Conservation (phyloP, 2,888 invertebrate species). For the Ectropis crepuscularia region DNA sequence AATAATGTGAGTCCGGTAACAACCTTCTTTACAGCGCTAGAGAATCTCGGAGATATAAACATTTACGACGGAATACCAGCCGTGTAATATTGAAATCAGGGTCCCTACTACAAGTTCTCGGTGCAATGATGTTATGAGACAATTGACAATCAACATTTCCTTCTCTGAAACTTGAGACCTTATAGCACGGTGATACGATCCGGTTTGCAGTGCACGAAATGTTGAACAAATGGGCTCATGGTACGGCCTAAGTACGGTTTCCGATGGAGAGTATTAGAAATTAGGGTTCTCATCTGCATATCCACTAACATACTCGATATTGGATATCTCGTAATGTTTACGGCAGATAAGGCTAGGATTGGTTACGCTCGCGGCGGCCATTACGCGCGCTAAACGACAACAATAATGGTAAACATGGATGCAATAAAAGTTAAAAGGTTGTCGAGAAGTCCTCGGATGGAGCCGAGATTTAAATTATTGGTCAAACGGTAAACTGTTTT, state of each 20-base stretch:
- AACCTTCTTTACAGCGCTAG: constrained; percentile 8
- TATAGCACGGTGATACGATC: too few species aligned
- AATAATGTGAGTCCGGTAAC: constrained; percentile 16
- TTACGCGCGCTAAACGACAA: constrained; percentile 21
- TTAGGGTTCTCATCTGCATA: constrained; percentile 24
- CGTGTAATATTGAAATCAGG: constrained; percentile 15
- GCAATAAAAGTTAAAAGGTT: constrained; percentile 41
- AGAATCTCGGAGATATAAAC: constrained; percentile 21
- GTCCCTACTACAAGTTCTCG: too few species aligned
- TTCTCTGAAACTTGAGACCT: too few species aligned
- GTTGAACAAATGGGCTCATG: too few species aligned
- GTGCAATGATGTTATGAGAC: too few species aligned
- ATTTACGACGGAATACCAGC: constrained; percentile 26
- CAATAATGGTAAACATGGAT: constrained; percentile 37
- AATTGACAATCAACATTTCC: too few species aligned
- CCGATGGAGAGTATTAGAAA: constrained; percentile 22
- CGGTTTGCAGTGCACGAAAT: too few species aligned
- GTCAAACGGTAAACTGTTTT: too few species aligned
- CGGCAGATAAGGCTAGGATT: constrained; percentile 3
- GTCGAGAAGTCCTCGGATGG: constrained; percentile 34
- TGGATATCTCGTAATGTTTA: constrained; percentile 24
- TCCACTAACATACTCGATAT: constrained; percentile 23
- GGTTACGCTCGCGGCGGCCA: constrained; percentile 6
- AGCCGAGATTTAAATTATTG: too few species aligned
- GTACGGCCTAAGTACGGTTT: constrained; percentile 1